phyloP scores from a whole-genome alignment of 2,888 invertebrate genomes.

The Caenorhabditis virilis region DNA sequence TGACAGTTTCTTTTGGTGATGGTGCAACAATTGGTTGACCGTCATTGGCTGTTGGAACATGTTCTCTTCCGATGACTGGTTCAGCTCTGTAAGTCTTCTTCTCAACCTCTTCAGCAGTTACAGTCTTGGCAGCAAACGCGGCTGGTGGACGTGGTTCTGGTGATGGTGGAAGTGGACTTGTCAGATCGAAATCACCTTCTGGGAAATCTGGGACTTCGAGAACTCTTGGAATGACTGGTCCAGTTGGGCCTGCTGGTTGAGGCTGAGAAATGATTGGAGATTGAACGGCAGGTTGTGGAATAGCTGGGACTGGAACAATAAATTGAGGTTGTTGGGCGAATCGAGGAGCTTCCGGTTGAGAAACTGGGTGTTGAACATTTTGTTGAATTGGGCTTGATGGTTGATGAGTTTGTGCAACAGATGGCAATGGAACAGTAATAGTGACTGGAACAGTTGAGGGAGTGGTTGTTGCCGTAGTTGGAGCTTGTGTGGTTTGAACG shows the following conservation, averaged over 20 bases:
- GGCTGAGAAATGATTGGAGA: conserved; percentile 6
- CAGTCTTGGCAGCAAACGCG: conserved; percentile 38
- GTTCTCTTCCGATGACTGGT: conserved; percentile 28
- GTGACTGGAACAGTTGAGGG: conserved; percentile 5
- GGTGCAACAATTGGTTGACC: conserved; percentile 56
- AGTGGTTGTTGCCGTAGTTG: conserved; percentile 3
- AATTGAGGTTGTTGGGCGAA: no score
- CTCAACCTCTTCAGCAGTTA: conserved; percentile 13
- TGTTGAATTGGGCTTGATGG: conserved; percentile 8
- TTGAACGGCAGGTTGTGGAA: background rate
- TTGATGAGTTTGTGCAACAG: conserved; percentile 8
- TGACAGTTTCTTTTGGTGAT: conserved; percentile 56
- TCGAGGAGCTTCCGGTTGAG: no score
- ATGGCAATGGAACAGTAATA: conserved; percentile 6
- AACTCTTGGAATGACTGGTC: conserved; percentile 3
- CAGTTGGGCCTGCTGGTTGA: background rate
- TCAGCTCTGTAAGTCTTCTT: conserved; percentile 44
- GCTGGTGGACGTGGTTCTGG: conserved; percentile 46
- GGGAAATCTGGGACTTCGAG: conserved; percentile 1
- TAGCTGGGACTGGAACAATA: conserved; percentile 5
- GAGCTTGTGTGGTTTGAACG: conserved; percentile 8
- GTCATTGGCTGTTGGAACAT: conserved; percentile 38
- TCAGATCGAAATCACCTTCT: background rate
- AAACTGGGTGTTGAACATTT: no score
- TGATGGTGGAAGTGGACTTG: conserved; percentile 23